Evolutionary conservation across 2,113 vertebrate genomes (phyloP).

Genomic region (Stomatorhinus ivindoensis): DNA sequence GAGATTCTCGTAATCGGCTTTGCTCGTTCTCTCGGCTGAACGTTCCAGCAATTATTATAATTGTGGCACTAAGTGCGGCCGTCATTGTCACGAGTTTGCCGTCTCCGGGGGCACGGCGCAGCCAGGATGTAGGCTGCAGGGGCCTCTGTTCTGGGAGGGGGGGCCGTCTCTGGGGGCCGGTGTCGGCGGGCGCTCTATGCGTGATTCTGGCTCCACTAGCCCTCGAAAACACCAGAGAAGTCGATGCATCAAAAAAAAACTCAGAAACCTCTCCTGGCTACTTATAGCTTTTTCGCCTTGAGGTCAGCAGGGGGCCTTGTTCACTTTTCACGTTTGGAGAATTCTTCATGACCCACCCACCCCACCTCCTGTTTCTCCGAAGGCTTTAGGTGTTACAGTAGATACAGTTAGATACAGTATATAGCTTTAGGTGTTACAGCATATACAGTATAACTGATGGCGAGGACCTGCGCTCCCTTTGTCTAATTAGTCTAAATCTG

Average conservation of each 20-base stretch:
- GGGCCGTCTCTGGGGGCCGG: neutral
- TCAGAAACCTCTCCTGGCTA: neutral
- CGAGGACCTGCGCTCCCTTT: neutral
- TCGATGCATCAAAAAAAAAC: neutral
- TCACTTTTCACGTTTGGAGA: neutral
- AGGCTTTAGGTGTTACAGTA: neutral
- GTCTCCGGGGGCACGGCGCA: conserved; percentile 68
- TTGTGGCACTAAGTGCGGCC: conserved; percentile 91
- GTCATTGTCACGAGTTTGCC: conserved; percentile 75
- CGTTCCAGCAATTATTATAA: conserved; percentile 97
- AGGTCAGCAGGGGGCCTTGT: neutral
- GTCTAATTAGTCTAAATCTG: neutral
- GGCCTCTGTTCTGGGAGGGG: conserved; percentile 58
- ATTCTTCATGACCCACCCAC: neutral
- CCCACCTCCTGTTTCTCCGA: neutral
- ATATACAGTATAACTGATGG: neutral
- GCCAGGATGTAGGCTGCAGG: conserved; percentile 65
- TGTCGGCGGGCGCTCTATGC: neutral
- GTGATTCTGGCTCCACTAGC: neutral
- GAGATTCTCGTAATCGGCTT: conserved; percentile 92
- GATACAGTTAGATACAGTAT: too few species aligned
- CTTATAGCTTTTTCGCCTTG: neutral
- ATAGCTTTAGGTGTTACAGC: neutral
- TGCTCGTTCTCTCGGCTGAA: conserved; percentile 79
- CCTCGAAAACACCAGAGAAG: neutral